A percentile compares a stretch with the other conserved stretches of the same genome.
phyloP scores from a whole-genome alignment of 2,888 invertebrate species.

The Spicauda simplicius region DNA sequence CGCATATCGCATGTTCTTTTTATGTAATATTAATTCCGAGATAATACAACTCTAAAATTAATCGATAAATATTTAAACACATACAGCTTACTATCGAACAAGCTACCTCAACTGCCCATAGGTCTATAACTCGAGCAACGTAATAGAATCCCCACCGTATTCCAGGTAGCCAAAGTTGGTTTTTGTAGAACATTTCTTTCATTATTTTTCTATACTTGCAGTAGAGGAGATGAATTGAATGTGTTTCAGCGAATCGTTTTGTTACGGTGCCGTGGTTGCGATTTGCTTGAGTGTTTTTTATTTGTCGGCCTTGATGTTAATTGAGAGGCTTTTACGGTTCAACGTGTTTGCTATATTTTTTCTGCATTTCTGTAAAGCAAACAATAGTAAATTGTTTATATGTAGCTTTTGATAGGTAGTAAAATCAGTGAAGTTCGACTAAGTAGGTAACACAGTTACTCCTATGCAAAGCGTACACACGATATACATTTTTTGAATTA shows the following conservation, averaged over 20 bases:
- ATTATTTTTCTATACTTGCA: background rate
- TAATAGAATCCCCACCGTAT: background rate
- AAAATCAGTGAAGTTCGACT: too few relatives aligned
- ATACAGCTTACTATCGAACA: background rate
- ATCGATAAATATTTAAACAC: background rate
- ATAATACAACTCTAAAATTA: too few relatives aligned
- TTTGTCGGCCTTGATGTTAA: slow-evolving; percentile 1
- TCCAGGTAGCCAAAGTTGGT: background rate
- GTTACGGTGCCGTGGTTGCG: background rate
- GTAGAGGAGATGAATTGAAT: background rate
- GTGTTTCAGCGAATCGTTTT: background rate
- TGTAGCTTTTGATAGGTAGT: too few relatives aligned
- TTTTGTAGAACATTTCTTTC: background rate
- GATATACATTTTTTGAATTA: too few relatives aligned
- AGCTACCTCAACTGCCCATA: background rate
- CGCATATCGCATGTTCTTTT: too few relatives aligned
- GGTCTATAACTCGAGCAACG: background rate
- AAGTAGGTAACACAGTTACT: too few relatives aligned
- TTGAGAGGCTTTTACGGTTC: background rate
- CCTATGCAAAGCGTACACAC: too few relatives aligned
- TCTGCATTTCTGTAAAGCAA: background rate
- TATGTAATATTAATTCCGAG: too few relatives aligned
- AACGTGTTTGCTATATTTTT: background rate
- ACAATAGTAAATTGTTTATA: background rate
- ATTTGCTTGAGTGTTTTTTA: background rate